These are phyloP conservation scores for Tinea pellionella DNA, from an alignment of 2,888 invertebrate genomes.

Conservation along the genomic window DNA sequence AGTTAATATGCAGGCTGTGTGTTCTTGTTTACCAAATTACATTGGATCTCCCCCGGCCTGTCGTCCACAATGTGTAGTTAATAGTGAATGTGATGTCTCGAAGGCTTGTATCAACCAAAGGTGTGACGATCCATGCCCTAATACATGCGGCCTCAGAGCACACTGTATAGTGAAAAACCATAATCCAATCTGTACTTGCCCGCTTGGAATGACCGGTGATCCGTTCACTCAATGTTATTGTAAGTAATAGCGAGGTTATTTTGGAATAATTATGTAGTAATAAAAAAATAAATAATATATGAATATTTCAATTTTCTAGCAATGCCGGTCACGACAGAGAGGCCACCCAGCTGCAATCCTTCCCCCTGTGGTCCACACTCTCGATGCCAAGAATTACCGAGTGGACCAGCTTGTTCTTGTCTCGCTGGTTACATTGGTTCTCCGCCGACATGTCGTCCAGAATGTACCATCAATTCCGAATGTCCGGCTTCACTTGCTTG, in stretches of 20 bases:
- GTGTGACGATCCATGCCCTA: slow-evolving; percentile 89
- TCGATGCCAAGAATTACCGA: slow-evolving; percentile 79
- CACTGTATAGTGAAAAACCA: slow-evolving; percentile 87
- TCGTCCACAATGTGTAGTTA: slow-evolving; percentile 88
- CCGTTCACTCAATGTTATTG: slow-evolving; percentile 83
- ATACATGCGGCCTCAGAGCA: slow-evolving; percentile 88
- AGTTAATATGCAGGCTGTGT: slow-evolving; percentile 83
- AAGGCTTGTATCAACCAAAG: slow-evolving; percentile 87
- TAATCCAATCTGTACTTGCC: slow-evolving; percentile 89
- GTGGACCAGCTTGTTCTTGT: slow-evolving; percentile 83
- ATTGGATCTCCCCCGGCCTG: slow-evolving; percentile 84
- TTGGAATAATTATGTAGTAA: background rate
- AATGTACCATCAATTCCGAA: slow-evolving; percentile 83
- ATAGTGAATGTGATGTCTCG: slow-evolving; percentile 84
- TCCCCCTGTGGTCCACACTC: slow-evolving; percentile 89
- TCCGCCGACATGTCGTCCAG: slow-evolving; percentile 83
- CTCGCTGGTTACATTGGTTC: slow-evolving; percentile 81
- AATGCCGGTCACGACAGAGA: slow-evolving; percentile 64
- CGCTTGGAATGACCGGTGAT: slow-evolving; percentile 86
- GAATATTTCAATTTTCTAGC: slow-evolving; percentile 26
- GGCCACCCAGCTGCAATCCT: slow-evolving; percentile 81
- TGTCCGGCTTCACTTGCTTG: slow-evolving; percentile 82
- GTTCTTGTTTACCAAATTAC: slow-evolving; percentile 84
- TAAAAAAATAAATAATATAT: background rate
- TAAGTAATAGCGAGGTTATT: slow-evolving; percentile 51